Base-by-base conservation (phyloP, 1,140 invertebrate species). In the Armadillidium nasatum region DNA sequence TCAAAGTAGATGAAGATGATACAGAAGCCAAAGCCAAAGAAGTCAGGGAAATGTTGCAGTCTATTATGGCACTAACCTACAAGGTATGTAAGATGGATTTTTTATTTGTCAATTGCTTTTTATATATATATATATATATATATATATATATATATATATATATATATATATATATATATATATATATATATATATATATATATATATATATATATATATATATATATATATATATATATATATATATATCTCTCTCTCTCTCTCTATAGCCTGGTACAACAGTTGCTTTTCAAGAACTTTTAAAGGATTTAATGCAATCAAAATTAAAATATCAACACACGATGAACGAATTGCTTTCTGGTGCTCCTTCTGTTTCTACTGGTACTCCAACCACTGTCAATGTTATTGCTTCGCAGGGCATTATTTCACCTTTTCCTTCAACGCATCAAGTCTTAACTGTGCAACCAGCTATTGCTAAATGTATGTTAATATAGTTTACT, bases 1-100 rank as follows among this genome's bases (percentile, higher is more conserved):
- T 79, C 74, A 79, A 79, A 46, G 78, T 79, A 43, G 78, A 79
- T 21, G 78, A 79, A 74, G 78, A 79, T 70, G 78, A 79, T 72
- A 79, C 75, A 10, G 76, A 78, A 66, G 73, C 77, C 7, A 74
- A 76, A 71, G 80, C 80, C 43, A 79, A 79, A 66, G 80, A 78
- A 73, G 80, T 81, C 44, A 71, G 80, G 7, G 80, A 81, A 50
- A 73, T 81, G 33, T 68, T 81, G 45, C 80, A 81, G 54, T 23
- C 71, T 22, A 77, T 81, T 60, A 78, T 78, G 77, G 77, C 73
- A n/a, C 74, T 78, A 19, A 81, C 80, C 0, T 81, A 81, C 66
- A 81, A 81, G 77, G 80, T 81, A 45, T 50, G 19, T 1, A 11
- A 10, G 23, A 60, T 60, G 50, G 1, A 33, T 33, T 33, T n/a